Evolutionary conservation across 2,797 vertebrate species (phyloP).

Genomic region (Danionella dracula): DNA sequence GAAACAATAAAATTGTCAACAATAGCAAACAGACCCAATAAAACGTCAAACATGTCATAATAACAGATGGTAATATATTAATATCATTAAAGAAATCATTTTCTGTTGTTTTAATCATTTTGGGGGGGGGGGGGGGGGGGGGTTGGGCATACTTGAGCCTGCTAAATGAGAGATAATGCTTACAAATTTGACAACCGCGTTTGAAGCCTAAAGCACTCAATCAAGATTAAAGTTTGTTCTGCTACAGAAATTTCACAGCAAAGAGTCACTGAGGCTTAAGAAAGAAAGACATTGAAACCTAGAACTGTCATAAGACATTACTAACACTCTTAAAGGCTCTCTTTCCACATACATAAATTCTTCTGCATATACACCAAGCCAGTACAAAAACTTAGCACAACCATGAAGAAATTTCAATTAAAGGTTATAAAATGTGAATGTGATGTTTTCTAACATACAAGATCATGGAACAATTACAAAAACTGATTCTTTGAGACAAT

Average conservation of each 20-base stretch:
- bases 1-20: neutral
- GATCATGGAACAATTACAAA: too few species aligned
- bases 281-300: slow-evolving; percentile 16
- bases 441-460: too few species aligned
- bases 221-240: neutral
- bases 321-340: slow-evolving; percentile 4
- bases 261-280: slow-evolving; percentile 8
- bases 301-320: slow-evolving; percentile 43
- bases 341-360: slow-evolving; percentile 11
- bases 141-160: neutral
- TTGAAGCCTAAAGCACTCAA: neutral
- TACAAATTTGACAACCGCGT: neutral
- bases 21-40: too few species aligned
- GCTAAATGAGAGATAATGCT: neutral
- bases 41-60: too few species aligned
- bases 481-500: too few species aligned
- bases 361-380: slow-evolving; percentile 5
- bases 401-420: too few species aligned
- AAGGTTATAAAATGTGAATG: too few species aligned
- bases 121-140: too few species aligned
- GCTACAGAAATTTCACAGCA: neutral
- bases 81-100: too few species aligned
- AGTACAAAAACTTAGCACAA: neutral
- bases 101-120: too few species aligned
- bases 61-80: too few species aligned